A percentile compares a stretch with the other conserved stretches of the same genome.
Conservation (phyloP, 2,113 vertebrate species). For the Nibea albiflora region DNA sequence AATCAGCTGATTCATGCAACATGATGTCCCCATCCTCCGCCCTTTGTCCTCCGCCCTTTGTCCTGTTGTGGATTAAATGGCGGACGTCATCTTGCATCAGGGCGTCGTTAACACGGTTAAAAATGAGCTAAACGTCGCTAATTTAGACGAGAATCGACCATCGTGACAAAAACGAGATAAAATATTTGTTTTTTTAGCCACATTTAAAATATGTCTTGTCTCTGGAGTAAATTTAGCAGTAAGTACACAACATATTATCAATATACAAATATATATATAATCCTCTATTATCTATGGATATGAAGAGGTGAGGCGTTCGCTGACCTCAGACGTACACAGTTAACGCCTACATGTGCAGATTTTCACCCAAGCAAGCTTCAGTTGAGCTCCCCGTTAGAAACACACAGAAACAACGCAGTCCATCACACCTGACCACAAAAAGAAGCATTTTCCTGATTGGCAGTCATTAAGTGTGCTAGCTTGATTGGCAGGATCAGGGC, state of each 20-base stretch:
- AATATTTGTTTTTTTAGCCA: slow-evolving; percentile 53
- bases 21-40: background rate
- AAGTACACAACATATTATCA: slow-evolving; percentile 55
- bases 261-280: slow-evolving; percentile 67
- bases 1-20: background rate
- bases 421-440: slow-evolving; percentile 59
- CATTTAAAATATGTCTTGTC: slow-evolving; percentile 69
- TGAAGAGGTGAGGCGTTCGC: slow-evolving; percentile 56
- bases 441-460: slow-evolving; percentile 66
- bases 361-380: slow-evolving; percentile 35
- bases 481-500: slow-evolving; percentile 67
- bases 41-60: background rate
- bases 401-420: slow-evolving; percentile 40
- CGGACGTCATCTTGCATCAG: background rate
- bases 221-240: slow-evolving; percentile 35
- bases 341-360: slow-evolving; percentile 38
- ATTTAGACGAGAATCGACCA: slow-evolving; percentile 14
- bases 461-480: slow-evolving; percentile 63
- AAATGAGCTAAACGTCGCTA: background rate
- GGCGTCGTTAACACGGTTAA: background rate
- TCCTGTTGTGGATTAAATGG: background rate
- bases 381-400: slow-evolving; percentile 37
- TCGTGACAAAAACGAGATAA: slow-evolving; percentile 1
- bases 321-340: slow-evolving; percentile 57
- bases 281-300: slow-evolving; percentile 68